A percentile compares a stretch with the other conserved stretches of the same genome.
These are phyloP conservation scores for Ephydatia muelleri DNA, from an alignment of 37 sponge, comb jelly and placozoan genomes.

Conservation along the genomic window DNA sequence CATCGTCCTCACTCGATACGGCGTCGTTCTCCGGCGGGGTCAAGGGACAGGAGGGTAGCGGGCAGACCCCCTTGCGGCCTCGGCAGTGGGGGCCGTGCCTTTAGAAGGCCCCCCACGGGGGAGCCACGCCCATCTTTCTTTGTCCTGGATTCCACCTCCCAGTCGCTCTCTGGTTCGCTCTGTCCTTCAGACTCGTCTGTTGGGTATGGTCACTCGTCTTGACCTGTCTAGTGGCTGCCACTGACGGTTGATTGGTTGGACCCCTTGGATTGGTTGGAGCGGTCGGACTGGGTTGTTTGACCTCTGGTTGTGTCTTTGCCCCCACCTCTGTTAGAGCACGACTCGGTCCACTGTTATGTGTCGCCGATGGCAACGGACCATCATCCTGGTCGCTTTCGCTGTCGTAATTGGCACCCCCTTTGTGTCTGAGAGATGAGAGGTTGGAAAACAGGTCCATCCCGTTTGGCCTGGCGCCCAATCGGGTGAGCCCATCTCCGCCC, in stretches of 20 bases:
- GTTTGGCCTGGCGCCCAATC: not conserved
- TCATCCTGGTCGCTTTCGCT: slow-evolving; percentile 24
- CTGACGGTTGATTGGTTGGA: not conserved
- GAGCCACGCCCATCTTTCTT: not conserved
- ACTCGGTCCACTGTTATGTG: not conserved
- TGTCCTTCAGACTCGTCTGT: no score
- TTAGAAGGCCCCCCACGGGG: no score
- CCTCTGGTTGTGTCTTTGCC: no score
- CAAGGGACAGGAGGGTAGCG: no score
- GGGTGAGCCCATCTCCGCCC: not conserved
- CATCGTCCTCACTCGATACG: not conserved
- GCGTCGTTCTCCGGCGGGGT: no score
- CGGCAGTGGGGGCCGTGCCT: no score
- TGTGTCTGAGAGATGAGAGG: not conserved
- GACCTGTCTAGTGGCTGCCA: not conserved
- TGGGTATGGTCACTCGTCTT: not conserved
- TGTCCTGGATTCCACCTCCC: not conserved
- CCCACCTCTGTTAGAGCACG: no score
- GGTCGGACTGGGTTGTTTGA: not conserved
- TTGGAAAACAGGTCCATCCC: not conserved
- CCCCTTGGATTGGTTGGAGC: not conserved
- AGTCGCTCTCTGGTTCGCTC: not conserved
- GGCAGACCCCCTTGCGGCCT: no score
- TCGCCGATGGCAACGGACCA: not conserved
- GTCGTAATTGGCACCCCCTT: not conserved